These are phyloP conservation scores for Sclerodermus sp. DNA, from an alignment of 2,888 invertebrate species.

Conservation along the genomic window DNA sequence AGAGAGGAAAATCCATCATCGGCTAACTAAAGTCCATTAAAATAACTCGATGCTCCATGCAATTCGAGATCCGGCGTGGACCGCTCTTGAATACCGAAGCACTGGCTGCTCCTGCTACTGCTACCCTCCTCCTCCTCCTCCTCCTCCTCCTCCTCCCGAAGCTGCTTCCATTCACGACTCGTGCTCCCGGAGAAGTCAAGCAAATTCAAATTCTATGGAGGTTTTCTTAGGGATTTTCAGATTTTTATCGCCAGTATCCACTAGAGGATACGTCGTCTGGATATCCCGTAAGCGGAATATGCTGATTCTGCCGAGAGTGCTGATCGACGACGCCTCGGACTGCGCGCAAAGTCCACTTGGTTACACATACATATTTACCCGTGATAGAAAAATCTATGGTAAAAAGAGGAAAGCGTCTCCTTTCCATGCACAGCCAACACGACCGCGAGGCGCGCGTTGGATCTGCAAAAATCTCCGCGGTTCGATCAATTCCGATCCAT, in stretches of 20 bases:
- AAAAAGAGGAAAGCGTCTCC: no score
- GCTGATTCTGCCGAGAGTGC: slow-evolving; percentile 26
- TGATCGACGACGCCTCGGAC: slow-evolving; percentile 12
- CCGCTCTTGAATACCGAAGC: slow-evolving; percentile 24
- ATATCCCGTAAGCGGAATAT: slow-evolving; percentile 30
- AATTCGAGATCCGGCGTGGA: slow-evolving; percentile 12
- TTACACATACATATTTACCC: no score
- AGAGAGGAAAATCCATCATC: no score
- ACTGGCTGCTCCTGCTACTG: neutral
- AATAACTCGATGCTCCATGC: no score
- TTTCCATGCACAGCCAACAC: no score
- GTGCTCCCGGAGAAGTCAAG: slow-evolving; percentile 14
- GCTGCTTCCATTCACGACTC: slow-evolving; percentile 16
- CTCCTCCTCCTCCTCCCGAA: neutral
- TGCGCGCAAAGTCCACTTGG: slow-evolving; percentile 2
- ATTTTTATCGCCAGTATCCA: slow-evolving; percentile 33
- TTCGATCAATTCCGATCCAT: no score
- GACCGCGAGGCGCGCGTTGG: no score
- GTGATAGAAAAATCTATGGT: no score
- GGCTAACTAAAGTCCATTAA: no score
- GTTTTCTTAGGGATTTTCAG: slow-evolving; percentile 31
- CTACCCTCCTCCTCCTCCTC: slow-evolving; percentile 1
- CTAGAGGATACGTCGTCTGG: neutral
- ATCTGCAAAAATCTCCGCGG: no score
- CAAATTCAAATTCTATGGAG: slow-evolving; percentile 43